Evolutionary conservation across 2,888 invertebrate genomes (phyloP), one percentile per base, ranked within the genome.

Genomic region (Chalcis sispes): DNA sequence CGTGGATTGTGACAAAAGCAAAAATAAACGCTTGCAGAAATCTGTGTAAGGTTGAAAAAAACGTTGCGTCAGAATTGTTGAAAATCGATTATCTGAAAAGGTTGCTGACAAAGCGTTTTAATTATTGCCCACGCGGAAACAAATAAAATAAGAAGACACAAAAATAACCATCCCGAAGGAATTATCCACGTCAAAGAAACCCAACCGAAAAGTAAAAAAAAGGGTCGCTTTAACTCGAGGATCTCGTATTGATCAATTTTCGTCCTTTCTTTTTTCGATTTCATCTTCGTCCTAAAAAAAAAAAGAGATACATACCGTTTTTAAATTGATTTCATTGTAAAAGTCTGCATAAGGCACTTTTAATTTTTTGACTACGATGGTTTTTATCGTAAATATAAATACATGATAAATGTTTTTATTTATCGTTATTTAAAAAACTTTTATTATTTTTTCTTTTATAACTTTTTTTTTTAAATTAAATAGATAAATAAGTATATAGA

Each of bases 191-290:
- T n/a, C 56, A 29, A 32, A 10, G 52, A n/a, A n/a, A n/a, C 23
- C 5, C 50, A 1, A 2, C 13, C 15, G 42, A 15, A 13, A 13
- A 15, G 42, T 13, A 13, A 50, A 50, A 50, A 18, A 18, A 3
- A 50, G 15, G 50, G 10, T 7, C 2, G 50, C 50, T 10, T 23
- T 2, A 46, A 46, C n/a, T 46, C n/a, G 50, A 5, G 1, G 18
- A 23, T 40, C 40, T 25, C 46, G 46, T 52, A n/a, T n/a, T n/a
- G n/a, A 15, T 58, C 69, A 58, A 69, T 69, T 69, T 69, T 69
- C 42, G 58, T 32, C n/a, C n/a, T 40, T n/a, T 61, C 10, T 58
- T 40, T 42, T 27, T 67, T 40, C n/a, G 1, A 40, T 5, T 1
- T 4, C 5, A 10, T 1, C 20, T 18, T 4, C 15, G 13, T 4